Conservation (phyloP, 2,888 invertebrate species). For the Leptopilina myrica region DNA sequence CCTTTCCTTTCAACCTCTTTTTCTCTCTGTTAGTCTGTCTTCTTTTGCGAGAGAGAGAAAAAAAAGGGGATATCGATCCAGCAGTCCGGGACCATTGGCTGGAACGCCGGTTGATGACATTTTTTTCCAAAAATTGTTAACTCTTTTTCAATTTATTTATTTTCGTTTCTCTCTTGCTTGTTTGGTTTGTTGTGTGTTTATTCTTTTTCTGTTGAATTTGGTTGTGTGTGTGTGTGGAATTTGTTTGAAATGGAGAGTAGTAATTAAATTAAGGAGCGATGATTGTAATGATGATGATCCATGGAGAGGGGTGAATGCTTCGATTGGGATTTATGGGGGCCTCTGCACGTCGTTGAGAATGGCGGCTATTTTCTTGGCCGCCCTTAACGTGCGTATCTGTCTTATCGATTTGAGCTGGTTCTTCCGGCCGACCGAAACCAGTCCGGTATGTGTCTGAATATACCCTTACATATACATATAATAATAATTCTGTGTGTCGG, state of each 20-base stretch:
- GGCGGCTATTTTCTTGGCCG: conserved; percentile 39
- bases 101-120: conserved; percentile 9
- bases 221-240: too few species aligned
- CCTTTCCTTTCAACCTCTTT: conserved; percentile 51
- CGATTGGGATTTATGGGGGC: conserved; percentile 35
- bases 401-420: conserved; percentile 50
- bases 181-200: too few species aligned
- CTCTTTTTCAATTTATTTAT: too few species aligned
- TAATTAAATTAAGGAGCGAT: too few species aligned
- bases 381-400: conserved; percentile 37
- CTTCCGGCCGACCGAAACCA: conserved; percentile 56
- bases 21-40: conserved; percentile 51
- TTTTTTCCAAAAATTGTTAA: too few species aligned
- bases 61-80: conserved; percentile 74
- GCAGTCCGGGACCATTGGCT: conserved; percentile 68
- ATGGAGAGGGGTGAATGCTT: neutral
- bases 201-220: neutral
- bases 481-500: conserved; percentile 23
- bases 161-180: too few species aligned
- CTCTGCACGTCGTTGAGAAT: conserved; percentile 37
- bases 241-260: too few species aligned
- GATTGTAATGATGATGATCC: neutral
- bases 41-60: conserved; percentile 55
- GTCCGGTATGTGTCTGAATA: conserved; percentile 46
- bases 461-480: conserved; percentile 34